phyloP scores from a whole-genome alignment of 1,140 invertebrate species.

The Arctopsyche grandis region DNA sequence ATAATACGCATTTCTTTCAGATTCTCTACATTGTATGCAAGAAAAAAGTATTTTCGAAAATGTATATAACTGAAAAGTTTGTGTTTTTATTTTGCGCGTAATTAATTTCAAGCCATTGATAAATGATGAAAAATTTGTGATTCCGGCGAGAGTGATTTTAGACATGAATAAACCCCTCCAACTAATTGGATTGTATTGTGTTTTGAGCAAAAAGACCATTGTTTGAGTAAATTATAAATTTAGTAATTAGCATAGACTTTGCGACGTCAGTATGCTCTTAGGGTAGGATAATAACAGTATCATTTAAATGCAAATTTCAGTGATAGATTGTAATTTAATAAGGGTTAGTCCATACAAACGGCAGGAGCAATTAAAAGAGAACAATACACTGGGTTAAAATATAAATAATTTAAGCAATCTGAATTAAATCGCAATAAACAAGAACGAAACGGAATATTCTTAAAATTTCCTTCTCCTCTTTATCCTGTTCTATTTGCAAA shows the following conservation, averaged over 20 bases:
- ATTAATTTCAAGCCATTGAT: background rate
- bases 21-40: constrained; percentile 33
- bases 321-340: constrained; percentile 31
- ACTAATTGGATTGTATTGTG: constrained; percentile 1
- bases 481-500: background rate
- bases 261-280: background rate
- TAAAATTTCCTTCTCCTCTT: background rate
- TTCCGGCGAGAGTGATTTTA: background rate
- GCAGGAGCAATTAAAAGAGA: constrained; percentile 12
- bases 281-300: constrained; percentile 12
- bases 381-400: background rate
- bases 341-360: constrained; percentile 20
- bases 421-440: constrained; percentile 5
- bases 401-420: constrained; percentile 1
- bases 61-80: background rate
- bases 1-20: constrained; percentile 29
- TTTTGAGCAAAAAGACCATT: background rate
- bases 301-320: constrained; percentile 38
- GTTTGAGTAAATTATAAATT: constrained; percentile 17
- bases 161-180: background rate
- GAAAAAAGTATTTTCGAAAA: constrained; percentile 6
- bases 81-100: background rate
- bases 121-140: background rate
- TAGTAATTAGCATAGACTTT: constrained; percentile 25
- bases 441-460: background rate